Evolutionary conservation across 2,797 vertebrate genomes (phyloP).

Genomic region (Tapirus indicus): DNA sequence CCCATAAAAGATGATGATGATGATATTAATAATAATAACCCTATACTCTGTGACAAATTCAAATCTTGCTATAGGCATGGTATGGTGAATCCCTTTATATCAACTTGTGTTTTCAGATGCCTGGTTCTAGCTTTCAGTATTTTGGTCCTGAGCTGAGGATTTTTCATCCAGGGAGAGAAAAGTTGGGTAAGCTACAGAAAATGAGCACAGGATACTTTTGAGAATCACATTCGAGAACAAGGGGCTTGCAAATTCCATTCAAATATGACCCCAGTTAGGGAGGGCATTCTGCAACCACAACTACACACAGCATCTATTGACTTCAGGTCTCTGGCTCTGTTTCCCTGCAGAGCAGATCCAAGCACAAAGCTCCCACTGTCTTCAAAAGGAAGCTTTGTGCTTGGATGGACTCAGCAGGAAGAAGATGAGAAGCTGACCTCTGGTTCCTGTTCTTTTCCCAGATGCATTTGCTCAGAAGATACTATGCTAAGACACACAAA

Average conservation of each 20-base stretch:
- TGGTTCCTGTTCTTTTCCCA: constrained; percentile 20
- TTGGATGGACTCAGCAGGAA: constrained; percentile 52
- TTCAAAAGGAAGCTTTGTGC: constrained; percentile 66
- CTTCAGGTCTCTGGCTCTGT: constrained; percentile 13
- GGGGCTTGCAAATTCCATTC: background rate
- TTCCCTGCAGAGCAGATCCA: constrained; percentile 30
- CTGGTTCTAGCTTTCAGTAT: background rate
- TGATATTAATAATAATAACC: background rate
- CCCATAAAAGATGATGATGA: background rate
- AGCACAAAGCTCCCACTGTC: constrained; percentile 55
- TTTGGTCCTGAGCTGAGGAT: background rate
- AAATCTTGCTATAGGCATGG: background rate
- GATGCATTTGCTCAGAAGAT: background rate
- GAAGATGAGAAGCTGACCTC: constrained; percentile 44
- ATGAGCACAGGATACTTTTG: background rate
- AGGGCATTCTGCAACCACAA: background rate
- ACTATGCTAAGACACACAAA: background rate
- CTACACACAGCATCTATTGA: constrained; percentile 55
- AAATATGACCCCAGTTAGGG: constrained; percentile 43
- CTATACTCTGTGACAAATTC: background rate
- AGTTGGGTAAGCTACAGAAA: background rate
- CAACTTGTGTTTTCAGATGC: background rate
- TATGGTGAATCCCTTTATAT: background rate
- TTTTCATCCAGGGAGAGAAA: background rate
- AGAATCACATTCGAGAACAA: background rate